These are phyloP conservation scores for Teleopsis dalmanni DNA, from an alignment of 1,140 invertebrate species.

Conservation along the genomic window DNA sequence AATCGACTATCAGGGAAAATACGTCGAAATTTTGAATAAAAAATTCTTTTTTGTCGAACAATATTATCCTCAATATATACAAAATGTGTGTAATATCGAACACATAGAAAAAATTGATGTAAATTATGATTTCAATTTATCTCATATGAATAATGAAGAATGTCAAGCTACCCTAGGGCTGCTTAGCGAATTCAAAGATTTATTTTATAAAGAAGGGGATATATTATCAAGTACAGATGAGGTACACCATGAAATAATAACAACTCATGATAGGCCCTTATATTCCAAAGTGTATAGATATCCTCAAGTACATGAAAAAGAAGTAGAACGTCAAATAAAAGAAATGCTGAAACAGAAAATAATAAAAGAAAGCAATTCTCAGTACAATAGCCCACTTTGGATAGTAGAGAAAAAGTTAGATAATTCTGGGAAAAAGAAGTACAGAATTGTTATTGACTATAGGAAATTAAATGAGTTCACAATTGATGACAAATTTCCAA, in stretches of 20 bases:
- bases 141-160: background rate
- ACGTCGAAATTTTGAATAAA: constrained; percentile 1
- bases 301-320: constrained; percentile 37
- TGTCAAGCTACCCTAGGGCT: background rate
- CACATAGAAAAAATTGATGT: background rate
- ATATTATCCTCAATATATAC: background rate
- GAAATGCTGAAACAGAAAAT: constrained; percentile 42
- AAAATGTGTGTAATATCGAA: background rate
- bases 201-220: constrained; percentile 7
- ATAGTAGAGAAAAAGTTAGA: constrained; percentile 41
- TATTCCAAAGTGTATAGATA: constrained; percentile 29
- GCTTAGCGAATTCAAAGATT: background rate
- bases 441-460: constrained; percentile 41
- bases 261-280: constrained; percentile 18
- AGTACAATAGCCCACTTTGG: constrained; percentile 37
- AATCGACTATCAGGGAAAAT: background rate
- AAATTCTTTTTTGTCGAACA: background rate
- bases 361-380: constrained; percentile 33
- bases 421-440: constrained; percentile 39
- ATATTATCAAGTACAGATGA: background rate
- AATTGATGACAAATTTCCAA: constrained; percentile 41
- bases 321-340: constrained; percentile 34
- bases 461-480: constrained; percentile 39
- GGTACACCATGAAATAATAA: constrained; percentile 25
- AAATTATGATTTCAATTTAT: background rate